phyloP scores from a whole-genome alignment of 2,888 invertebrate species.

The Hoplodrina blanda region DNA sequence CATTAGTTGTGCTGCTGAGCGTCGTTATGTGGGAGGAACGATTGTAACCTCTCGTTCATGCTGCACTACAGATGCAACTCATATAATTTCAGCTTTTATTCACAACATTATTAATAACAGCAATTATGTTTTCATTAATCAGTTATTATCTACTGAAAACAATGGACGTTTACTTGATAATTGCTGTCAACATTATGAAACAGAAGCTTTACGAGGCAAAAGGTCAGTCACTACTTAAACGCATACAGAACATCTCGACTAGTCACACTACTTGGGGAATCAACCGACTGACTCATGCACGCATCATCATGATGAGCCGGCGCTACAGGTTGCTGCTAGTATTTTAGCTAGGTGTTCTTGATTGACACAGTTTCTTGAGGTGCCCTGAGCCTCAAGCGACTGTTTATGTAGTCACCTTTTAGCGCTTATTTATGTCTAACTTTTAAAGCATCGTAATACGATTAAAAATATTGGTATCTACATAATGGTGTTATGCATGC shows the following conservation, averaged over 20 bases:
- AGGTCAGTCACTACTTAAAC: neutral
- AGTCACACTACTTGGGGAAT: too few relatives aligned
- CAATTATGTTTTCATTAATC: neutral
- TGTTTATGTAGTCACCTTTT: too few relatives aligned
- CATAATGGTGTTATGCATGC: neutral
- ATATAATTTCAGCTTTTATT: constrained; percentile 2
- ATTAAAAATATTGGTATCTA: neutral
- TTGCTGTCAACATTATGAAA: too few relatives aligned
- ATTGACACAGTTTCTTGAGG: too few relatives aligned
- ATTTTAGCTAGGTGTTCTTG: too few relatives aligned
- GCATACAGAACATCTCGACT: too few relatives aligned
- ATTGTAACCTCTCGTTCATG: neutral
- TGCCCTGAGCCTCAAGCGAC: too few relatives aligned
- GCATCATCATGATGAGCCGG: too few relatives aligned
- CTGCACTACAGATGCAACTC: neutral
- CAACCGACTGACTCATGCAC: too few relatives aligned
- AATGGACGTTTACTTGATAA: neutral
- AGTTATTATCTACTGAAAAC: neutral
- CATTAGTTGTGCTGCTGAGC: neutral
- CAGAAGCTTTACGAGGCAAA: neutral
- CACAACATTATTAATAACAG: neutral
- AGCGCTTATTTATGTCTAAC: too few relatives aligned
- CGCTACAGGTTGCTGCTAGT: too few relatives aligned
- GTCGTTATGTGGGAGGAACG: neutral
- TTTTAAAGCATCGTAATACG: neutral